Conservation (phyloP, 2,888 invertebrate species). For the Heliconius ethilla region DNA sequence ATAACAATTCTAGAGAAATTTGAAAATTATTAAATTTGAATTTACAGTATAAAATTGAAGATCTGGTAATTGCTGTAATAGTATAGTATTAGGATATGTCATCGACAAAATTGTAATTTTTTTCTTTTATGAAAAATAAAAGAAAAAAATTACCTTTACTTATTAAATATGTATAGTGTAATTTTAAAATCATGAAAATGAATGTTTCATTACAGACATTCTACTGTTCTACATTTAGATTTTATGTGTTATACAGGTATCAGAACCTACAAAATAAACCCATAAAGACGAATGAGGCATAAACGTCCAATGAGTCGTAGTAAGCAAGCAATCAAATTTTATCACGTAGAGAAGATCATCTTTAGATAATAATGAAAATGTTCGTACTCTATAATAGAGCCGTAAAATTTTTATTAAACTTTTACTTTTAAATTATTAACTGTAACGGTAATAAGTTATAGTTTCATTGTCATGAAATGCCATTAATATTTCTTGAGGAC, state of each 20-base stretch:
- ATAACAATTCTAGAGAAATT: not conserved
- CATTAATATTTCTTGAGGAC: conserved; percentile 21
- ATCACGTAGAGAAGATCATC: conserved; percentile 14
- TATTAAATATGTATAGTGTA: no score
- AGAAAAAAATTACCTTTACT: no score
- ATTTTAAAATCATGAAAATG: not conserved
- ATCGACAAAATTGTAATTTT: no score
- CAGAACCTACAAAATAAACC: conserved; percentile 13
- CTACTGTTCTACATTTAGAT: not conserved
- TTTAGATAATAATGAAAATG: conserved; percentile 19
- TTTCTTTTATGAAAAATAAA: no score
- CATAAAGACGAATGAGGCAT: conserved; percentile 15
- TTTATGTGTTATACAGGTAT: conserved; percentile 1
- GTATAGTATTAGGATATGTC: no score
- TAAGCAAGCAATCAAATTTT: conserved; percentile 24
- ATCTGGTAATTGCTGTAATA: no score
- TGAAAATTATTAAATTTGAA: not conserved
- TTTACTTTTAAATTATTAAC: conserved; percentile 47
- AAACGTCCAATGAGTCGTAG: conserved; percentile 25
- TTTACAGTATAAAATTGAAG: not conserved
- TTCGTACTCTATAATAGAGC: conserved; percentile 53
- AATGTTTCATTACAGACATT: not conserved
- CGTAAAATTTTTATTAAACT: conserved; percentile 54
- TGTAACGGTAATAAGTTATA: conserved; percentile 40
- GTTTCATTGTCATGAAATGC: conserved; percentile 34